Conservation (phyloP, 1,140 invertebrate genomes). For the Brachionus paranguensis region DNA sequence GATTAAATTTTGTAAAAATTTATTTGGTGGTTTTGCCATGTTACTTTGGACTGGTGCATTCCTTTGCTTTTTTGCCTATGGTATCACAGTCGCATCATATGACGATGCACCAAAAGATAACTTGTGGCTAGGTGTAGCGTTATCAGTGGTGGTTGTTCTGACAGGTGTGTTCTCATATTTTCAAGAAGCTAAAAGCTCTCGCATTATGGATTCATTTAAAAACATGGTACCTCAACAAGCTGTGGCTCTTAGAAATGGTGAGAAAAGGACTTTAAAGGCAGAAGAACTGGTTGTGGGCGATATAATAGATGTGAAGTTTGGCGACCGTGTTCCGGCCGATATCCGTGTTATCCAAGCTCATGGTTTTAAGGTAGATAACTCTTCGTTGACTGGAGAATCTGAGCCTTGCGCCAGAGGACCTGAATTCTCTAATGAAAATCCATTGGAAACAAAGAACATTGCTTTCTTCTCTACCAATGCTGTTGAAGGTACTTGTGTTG, state of each 20-base stretch:
- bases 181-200: conserved; percentile 61
- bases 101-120: conserved; percentile 84
- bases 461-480: conserved; percentile 69
- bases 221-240: conserved; percentile 68
- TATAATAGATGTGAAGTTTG: conserved; percentile 71
- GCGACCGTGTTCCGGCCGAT: conserved; percentile 79
- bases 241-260: conserved; percentile 83
- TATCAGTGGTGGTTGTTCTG: conserved; percentile 54
- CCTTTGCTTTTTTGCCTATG: conserved; percentile 92
- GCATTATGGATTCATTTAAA: conserved; percentile 69
- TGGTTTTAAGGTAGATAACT: conserved; percentile 68
- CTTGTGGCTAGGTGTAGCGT: conserved; percentile 57
- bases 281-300: conserved; percentile 71
- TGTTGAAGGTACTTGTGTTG: conserved; percentile 72
- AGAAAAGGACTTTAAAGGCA: conserved; percentile 70
- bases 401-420: conserved; percentile 62
- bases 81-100: conserved; percentile 77
- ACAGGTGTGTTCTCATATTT: conserved; percentile 56
- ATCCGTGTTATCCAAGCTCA: conserved; percentile 66
- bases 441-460: conserved; percentile 66
- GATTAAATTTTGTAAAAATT: conserved; percentile 95
- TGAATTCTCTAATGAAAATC: conserved; percentile 64
- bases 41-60: conserved; percentile 93
- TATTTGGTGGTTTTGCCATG: conserved; percentile 92
- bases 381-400: conserved; percentile 71